A percentile compares a stretch with the other conserved stretches of the same genome.
These are phyloP conservation scores for Cosmopolites sordidus DNA, from an alignment of 2,888 invertebrate species.

Conservation along the genomic window DNA sequence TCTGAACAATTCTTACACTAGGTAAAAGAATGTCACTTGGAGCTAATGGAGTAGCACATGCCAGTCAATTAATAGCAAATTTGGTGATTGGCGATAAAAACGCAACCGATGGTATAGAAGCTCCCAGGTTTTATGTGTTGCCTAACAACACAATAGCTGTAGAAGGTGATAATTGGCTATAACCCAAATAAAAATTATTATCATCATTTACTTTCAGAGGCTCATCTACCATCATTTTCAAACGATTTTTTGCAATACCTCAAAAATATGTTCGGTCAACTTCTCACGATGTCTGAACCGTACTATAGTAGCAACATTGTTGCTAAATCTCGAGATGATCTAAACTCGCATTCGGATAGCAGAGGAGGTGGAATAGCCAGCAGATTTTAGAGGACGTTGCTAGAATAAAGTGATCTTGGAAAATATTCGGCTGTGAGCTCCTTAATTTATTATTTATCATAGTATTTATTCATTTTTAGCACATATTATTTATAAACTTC, in stretches of 20 bases:
- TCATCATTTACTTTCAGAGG: constrained; percentile 35
- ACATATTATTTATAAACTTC: no score
- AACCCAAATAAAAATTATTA: not conserved
- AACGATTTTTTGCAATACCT: constrained; percentile 40
- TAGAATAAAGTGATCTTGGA: not conserved
- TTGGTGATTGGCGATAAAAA: constrained; percentile 49
- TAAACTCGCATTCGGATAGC: constrained; percentile 68
- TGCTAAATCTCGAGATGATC: constrained; percentile 59
- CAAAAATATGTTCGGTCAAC: constrained; percentile 23
- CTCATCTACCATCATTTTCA: constrained; percentile 41
- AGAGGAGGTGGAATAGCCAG: constrained; percentile 67
- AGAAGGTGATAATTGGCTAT: constrained; percentile 40
- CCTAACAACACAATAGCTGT: constrained; percentile 43
- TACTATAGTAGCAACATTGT: constrained; percentile 64
- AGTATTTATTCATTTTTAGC: no score
- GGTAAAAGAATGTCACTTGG: constrained; percentile 52
- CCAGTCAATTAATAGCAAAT: constrained; percentile 51
- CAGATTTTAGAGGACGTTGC: constrained; percentile 51
- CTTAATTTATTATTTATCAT: constrained; percentile 4
- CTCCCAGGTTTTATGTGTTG: constrained; percentile 49
- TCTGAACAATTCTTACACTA: no score
- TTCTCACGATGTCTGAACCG: constrained; percentile 44
- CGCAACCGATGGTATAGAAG: constrained; percentile 50
- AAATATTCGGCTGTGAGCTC: constrained; percentile 8
- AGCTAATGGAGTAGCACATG: constrained; percentile 51